Evolutionary conservation across 2,888 invertebrate genomes (phyloP).

Genomic region (Drosophila mercatorum): DNA sequence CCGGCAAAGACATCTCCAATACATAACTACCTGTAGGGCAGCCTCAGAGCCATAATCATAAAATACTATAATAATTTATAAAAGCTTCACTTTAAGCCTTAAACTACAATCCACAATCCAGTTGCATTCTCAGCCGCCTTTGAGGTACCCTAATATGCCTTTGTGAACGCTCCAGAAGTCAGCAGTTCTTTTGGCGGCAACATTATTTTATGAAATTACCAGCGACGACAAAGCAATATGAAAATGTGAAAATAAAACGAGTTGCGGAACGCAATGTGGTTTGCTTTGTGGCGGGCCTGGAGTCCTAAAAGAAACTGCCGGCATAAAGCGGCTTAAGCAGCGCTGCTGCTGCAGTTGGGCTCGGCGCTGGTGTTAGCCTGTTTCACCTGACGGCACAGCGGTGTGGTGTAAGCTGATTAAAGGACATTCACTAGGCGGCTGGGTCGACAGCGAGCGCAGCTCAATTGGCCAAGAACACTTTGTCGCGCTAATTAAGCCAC

Average conservation of each 20-base stretch:
- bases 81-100: background rate
- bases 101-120: too few species aligned
- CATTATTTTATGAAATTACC: conserved; percentile 17
- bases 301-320: conserved; percentile 15
- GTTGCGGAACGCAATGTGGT: conserved; percentile 16
- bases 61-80: background rate
- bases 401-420: conserved; percentile 65
- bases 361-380: background rate
- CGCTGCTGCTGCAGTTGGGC: background rate
- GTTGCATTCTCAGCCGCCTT: background rate
- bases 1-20: background rate
- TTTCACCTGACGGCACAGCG: conserved; percentile 4
- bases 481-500: conserved; percentile 70
- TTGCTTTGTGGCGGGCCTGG: conserved; percentile 22
- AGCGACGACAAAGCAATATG: background rate
- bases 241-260: conserved; percentile 9
- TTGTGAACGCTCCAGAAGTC: conserved; percentile 26
- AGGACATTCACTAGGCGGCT: conserved; percentile 31
- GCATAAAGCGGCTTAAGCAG: conserved; percentile 47
- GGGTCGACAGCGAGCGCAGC: conserved; percentile 15
- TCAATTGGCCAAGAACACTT: conserved; percentile 69
- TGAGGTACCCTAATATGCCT: background rate
- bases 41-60: background rate
- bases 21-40: background rate
- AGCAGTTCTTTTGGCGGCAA: conserved; percentile 12